Evolutionary conservation across 2,888 invertebrate species (phyloP).

Genomic region (Adelphocoris suturalis): DNA sequence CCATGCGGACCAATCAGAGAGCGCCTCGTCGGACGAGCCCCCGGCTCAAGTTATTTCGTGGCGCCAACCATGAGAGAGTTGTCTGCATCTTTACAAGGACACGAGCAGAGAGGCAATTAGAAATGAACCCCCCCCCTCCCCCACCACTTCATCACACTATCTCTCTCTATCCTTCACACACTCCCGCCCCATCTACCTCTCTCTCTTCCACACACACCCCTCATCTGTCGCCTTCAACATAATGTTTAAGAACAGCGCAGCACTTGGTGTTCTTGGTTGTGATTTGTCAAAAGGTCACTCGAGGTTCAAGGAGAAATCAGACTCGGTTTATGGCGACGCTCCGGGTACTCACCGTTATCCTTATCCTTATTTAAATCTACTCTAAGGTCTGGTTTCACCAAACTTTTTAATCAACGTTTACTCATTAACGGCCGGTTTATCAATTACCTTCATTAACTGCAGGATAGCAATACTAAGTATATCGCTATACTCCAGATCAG

Average conservation of each 20-base stretch:
- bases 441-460: too few relatives aligned
- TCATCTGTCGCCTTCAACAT: not conserved
- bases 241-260: not conserved
- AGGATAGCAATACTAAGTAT: too few relatives aligned
- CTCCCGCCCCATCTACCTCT: too few relatives aligned
- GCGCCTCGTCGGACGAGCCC: constrained; percentile 55
- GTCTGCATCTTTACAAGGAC: constrained; percentile 55
- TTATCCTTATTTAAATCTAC: too few relatives aligned
- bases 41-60: not conserved
- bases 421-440: too few relatives aligned
- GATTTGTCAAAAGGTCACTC: not conserved
- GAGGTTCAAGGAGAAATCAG: constrained; percentile 36
- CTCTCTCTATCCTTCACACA: too few relatives aligned
- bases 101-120: constrained; percentile 2
- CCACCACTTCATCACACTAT: too few relatives aligned
- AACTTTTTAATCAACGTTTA: too few relatives aligned
- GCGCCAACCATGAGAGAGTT: constrained; percentile 44
- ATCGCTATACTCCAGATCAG: too few relatives aligned
- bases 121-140: not conserved
- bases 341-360: not conserved
- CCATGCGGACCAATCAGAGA: constrained; percentile 43
- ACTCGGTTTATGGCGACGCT: constrained; percentile 20
- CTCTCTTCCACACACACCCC: not conserved
- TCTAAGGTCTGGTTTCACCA: too few relatives aligned
- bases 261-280: not conserved